A percentile compares a stretch with the other conserved stretches of the same genome.
These are phyloP conservation scores for Chrysocyon brachyurus DNA, from an alignment of 2,797 vertebrate genomes.

Conservation along the genomic window DNA sequence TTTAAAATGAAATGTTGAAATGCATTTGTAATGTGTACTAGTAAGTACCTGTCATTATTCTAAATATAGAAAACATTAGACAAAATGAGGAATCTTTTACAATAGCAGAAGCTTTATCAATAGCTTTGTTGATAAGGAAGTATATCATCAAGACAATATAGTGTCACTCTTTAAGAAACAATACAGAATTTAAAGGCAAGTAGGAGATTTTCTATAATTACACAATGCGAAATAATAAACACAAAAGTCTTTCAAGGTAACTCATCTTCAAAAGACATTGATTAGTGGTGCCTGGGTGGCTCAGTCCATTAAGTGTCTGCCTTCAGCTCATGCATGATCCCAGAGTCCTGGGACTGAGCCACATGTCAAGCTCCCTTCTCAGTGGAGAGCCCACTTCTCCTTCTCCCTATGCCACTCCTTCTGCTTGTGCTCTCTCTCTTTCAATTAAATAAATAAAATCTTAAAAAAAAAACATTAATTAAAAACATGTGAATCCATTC, in stretches of 20 bases:
- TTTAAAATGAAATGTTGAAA: slow-evolving; percentile 1
- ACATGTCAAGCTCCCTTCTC: not conserved
- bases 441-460: not conserved
- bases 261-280: not conserved
- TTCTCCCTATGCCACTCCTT: not conserved
- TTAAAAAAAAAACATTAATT: not conserved
- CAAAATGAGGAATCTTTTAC: not conserved
- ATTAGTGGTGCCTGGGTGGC: no score
- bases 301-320: not conserved
- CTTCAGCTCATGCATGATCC: not conserved
- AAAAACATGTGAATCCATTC: not conserved
- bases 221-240: not conserved
- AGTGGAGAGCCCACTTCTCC: not conserved
- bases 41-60: not conserved
- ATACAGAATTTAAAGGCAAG: not conserved
- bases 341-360: not conserved
- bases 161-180: not conserved
- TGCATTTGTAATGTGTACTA: not conserved
- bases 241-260: not conserved
- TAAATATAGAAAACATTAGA: not conserved
- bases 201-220: not conserved
- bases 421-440: not conserved
- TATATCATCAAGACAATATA: not conserved
- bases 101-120: not conserved
- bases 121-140: not conserved